Base-by-base conservation (phyloP, 2,797 vertebrate genomes). In the Girardinus metallicus region DNA sequence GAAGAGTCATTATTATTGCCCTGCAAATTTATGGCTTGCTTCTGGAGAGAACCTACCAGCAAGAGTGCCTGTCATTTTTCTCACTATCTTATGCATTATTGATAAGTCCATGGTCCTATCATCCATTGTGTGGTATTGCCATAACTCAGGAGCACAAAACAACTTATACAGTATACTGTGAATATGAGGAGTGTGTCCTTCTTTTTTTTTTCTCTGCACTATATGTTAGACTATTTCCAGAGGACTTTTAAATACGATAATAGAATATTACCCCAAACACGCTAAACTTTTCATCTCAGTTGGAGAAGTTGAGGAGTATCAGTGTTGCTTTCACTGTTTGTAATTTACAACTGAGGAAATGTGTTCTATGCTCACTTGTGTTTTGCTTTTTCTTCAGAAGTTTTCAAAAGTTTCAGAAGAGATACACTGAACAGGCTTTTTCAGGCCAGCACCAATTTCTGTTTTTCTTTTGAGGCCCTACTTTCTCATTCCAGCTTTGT, bases 1-100 rank as follows among this genome's bases (percentile, higher is more conserved):
- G 94, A 95, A 95, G 94, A 95, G 92, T 94, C 94, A 95, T 95
- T 93, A 94, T 95, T 95, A 95, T 95, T 93, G 92, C 94, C 92
- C 92, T 87, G 93, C 91, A 94, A 95, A 95, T 95, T 93, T 94
- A 95, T 93, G 92, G 91, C 92, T 92, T 93, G 90, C 94, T 94
- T 92, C 93, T 92, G 85, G 89, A 94, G 88, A 93, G 93, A 94
- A 92, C 89, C 93, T 93, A 95, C 91, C 90, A 92, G 89, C 91
- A 90, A 64, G 93, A 95, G 91, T 89, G 93, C 90, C 93, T 94
- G 93, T 95, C 94, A 95, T 95, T 95, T 91, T 92, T 94, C 93
- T 93, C 87, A 92, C 93, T 92, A 91, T 91, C 92, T 94, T 93
- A 95, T 95, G 92, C 93, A 95, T 95, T 95, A 95, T 95, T 95